These are phyloP conservation scores for Brienomyrus brachyistius DNA, from an alignment of 2,113 vertebrate genomes.

Conservation along the genomic window DNA sequence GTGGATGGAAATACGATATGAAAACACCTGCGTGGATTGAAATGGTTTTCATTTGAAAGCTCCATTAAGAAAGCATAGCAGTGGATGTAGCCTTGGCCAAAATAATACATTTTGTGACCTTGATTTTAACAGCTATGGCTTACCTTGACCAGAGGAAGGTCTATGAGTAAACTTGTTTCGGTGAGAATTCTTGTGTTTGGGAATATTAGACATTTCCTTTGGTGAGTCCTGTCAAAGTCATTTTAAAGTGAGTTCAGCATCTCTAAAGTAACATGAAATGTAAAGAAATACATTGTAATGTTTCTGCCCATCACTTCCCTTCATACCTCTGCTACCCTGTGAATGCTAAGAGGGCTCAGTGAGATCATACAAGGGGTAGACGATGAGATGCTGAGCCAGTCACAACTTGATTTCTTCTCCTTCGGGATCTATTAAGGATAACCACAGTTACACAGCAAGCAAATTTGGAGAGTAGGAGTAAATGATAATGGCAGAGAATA, in stretches of 20 bases:
- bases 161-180: slow-evolving; percentile 50
- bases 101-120: background rate
- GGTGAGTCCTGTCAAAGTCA: slow-evolving; percentile 48
- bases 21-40: background rate
- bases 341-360: slow-evolving; percentile 44
- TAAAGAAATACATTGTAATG: background rate
- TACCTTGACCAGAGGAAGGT: slow-evolving; percentile 69
- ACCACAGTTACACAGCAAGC: slow-evolving; percentile 19
- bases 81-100: background rate
- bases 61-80: background rate
- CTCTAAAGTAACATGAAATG: background rate
- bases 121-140: slow-evolving; percentile 25
- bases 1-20: background rate
- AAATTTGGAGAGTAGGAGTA: background rate
- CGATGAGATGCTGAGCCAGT: slow-evolving; percentile 56
- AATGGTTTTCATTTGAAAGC: background rate
- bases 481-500: background rate
- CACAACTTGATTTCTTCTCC: slow-evolving; percentile 54
- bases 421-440: slow-evolving; percentile 48
- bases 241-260: background rate
- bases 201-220: slow-evolving; percentile 56
- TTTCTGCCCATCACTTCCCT: background rate
- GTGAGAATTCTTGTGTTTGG: slow-evolving; percentile 59
- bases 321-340: slow-evolving; percentile 54
- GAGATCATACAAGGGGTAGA: slow-evolving; percentile 64